phyloP scores from a whole-genome alignment of 2,797 vertebrate species.

The Periophthalmus magnuspinnatus region DNA sequence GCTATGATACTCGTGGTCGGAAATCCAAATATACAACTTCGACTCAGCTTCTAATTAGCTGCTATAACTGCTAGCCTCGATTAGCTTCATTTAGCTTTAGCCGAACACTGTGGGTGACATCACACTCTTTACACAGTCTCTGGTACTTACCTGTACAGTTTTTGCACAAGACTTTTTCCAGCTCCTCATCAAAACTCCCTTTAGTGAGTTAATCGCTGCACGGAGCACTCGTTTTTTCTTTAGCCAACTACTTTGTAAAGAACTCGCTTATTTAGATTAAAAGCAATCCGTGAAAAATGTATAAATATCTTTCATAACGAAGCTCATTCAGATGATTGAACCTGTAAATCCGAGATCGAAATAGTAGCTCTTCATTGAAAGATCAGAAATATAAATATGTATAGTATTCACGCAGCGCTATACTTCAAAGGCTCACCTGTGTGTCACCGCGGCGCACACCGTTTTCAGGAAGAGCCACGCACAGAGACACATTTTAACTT shows the following conservation, averaged over 20 bases:
- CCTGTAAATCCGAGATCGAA: background rate
- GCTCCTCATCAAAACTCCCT: too few relatives aligned
- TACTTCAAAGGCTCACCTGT: constrained; percentile 58
- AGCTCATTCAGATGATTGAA: background rate
- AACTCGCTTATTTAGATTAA: background rate
- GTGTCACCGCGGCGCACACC: constrained; percentile 18
- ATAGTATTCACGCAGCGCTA: constrained; percentile 29
- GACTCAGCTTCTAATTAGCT: too few relatives aligned
- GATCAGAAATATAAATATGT: constrained; percentile 29
- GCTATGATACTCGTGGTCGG: too few relatives aligned
- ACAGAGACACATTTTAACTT: constrained; percentile 65
- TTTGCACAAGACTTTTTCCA: too few relatives aligned
- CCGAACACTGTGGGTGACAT: too few relatives aligned
- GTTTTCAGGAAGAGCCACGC: constrained; percentile 44
- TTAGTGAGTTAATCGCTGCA: too few relatives aligned
- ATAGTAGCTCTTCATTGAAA: background rate
- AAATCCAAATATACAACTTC: too few relatives aligned
- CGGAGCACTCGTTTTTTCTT: too few relatives aligned
- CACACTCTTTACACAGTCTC: too few relatives aligned
- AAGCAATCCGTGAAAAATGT: background rate
- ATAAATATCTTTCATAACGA: background rate
- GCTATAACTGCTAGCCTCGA: too few relatives aligned
- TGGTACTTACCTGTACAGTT: too few relatives aligned
- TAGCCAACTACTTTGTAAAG: background rate
- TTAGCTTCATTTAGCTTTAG: too few relatives aligned